Percentiles rank a stretch among this genome's conserved stretches.
phyloP scores from a whole-genome alignment of 2,113 vertebrate species.

The Percina caprodes region DNA sequence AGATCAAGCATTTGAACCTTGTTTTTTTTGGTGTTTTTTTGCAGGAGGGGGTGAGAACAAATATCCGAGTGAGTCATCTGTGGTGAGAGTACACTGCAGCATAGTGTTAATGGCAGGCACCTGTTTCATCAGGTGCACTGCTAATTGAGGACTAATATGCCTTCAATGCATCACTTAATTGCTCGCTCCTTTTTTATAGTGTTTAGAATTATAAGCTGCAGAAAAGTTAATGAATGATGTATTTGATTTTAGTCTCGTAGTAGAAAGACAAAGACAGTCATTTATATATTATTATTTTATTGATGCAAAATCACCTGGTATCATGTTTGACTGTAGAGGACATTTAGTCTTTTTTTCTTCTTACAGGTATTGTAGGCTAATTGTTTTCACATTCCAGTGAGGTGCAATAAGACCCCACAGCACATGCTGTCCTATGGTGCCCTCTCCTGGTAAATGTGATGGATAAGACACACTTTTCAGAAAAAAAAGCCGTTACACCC shows the following conservation, averaged over 20 bases:
- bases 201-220: neutral
- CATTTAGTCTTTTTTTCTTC: neutral
- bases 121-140: slow-evolving; percentile 53
- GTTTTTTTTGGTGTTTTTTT: neutral
- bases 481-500: neutral
- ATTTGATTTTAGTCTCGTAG: neutral
- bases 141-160: slow-evolving; percentile 49
- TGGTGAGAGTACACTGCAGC: slow-evolving; percentile 27
- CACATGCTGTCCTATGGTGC: slow-evolving; percentile 9
- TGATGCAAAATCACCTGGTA: neutral
- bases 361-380: neutral
- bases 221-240: neutral
- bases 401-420: neutral
- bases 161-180: slow-evolving; percentile 48
- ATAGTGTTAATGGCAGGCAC: slow-evolving; percentile 33
- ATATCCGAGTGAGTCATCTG: slow-evolving; percentile 50
- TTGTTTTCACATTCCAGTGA: neutral
- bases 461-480: neutral
- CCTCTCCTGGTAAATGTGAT: slow-evolving; percentile 38
- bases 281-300: too few species aligned
- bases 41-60: slow-evolving; percentile 28
- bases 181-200: slow-evolving; percentile 20
- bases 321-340: neutral
- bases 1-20: slow-evolving; percentile 26
- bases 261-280: neutral